Evolutionary conservation across 2,113 vertebrate species (phyloP).

Genomic region (Orientallactaga bullata): DNA sequence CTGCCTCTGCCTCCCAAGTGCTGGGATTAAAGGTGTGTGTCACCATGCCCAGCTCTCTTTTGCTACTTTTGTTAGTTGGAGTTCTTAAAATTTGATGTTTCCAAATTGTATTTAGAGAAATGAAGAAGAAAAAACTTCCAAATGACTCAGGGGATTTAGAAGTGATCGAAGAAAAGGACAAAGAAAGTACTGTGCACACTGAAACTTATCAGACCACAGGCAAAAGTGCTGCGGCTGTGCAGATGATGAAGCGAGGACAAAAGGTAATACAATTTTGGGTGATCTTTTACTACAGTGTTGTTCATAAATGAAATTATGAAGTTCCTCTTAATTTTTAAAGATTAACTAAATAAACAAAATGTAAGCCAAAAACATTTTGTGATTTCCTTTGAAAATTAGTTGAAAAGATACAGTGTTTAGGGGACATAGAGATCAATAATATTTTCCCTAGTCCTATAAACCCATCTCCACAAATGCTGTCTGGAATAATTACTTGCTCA

Average conservation of each 20-base stretch:
- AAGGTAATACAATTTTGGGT: constrained; percentile 87
- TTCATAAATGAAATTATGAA: not conserved
- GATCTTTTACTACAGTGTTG: not conserved
- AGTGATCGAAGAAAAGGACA: constrained; percentile 80
- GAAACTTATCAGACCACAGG: constrained; percentile 78
- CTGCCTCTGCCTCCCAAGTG: no score
- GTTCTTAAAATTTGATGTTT: constrained; percentile 60
- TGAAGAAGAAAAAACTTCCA: constrained; percentile 94
- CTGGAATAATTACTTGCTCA: no score
- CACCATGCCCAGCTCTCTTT: not conserved
- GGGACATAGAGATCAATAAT: not conserved
- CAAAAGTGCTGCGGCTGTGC: constrained; percentile 82
- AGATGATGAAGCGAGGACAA: constrained; percentile 94
- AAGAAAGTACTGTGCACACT: constrained; percentile 72
- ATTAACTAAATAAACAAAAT: not conserved
- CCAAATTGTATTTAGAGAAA: constrained; percentile 88
- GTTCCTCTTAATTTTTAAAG: not conserved
- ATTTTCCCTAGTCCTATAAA: not conserved
- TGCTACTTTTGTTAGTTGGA: constrained; percentile 26
- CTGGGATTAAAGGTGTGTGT: not conserved
- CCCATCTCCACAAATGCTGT: not conserved
- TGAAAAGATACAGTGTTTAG: not conserved
- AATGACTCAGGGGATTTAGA: constrained; percentile 85
- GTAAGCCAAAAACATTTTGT: not conserved
- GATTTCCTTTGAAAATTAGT: constrained; percentile 11